Percentiles rank a stretch among this genome's conserved stretches.
These are phyloP conservation scores for Uria lomvia DNA, from an alignment of 2,113 vertebrate genomes.

Conservation along the genomic window DNA sequence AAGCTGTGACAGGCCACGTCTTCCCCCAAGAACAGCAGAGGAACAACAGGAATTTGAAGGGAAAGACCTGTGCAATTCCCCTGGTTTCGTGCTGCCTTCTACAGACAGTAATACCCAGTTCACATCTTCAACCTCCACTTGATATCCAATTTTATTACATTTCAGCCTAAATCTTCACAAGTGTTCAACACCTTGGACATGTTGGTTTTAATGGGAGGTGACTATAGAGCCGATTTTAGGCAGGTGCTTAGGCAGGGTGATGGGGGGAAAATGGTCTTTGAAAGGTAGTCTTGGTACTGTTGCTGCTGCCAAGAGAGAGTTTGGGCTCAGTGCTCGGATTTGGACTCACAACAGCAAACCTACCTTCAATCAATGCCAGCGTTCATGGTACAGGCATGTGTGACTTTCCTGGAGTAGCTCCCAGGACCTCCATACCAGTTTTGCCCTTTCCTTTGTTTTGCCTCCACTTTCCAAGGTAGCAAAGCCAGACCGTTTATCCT, in stretches of 20 bases:
- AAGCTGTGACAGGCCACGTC: neutral
- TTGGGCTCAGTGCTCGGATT: neutral
- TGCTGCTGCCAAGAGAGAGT: neutral
- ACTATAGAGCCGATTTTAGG: neutral
- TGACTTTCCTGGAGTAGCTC: neutral
- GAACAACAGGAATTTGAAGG: neutral
- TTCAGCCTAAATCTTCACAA: neutral
- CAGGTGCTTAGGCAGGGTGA: neutral
- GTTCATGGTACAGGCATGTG: neutral
- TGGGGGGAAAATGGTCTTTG: neutral
- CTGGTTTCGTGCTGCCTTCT: neutral
- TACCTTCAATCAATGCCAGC: neutral
- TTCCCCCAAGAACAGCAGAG: neutral
- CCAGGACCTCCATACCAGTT: neutral
- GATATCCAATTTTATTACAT: neutral
- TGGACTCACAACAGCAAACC: neutral
- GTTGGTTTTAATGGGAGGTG: neutral
- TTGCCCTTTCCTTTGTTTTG: neutral
- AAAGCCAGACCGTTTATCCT: neutral
- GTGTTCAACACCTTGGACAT: neutral
- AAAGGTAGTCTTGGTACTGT: neutral
- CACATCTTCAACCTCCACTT: neutral
- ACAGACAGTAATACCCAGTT: neutral
- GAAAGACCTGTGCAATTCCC: neutral
- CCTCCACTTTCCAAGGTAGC: neutral